Evolutionary conservation across 1,140 invertebrate species (phyloP), one percentile per base, ranked within the genome.

Genomic region (Trachelipus rathkii): DNA sequence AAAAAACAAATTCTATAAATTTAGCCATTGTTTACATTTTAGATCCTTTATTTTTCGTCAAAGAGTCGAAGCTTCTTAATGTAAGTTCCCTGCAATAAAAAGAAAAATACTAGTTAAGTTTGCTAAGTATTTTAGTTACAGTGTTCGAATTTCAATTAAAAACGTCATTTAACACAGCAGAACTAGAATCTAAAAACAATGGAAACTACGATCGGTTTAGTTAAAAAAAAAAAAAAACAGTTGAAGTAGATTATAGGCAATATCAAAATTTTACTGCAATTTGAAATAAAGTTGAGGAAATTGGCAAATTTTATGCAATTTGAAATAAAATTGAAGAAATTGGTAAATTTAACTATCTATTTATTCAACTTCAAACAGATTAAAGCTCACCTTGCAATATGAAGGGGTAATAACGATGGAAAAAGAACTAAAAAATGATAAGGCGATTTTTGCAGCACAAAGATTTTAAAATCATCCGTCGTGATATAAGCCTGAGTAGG

Each of bases 41-140:
- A 13, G 50, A 60, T 60, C 50, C 50, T 60, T 60, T 60, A 60
- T 60, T 60, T 60, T 60, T 60, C 11, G 50, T 60, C 11, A 60
- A 19, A 13, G 50, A 60, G 50, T 60, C 50, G 4, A 60, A 60
- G 19, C 11, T 60, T 8, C 19, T 60, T 60, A 19, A 60, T 15
- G 50, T 8, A 15, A 60, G 11, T 60, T 60, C 50, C 19, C 50
- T 60, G 50, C 11, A 60, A 60, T 4, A 15, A 19, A 60, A 19
- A 60, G n/a, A n/a, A n/a, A n/a, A n/a, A n/a, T n/a, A n/a, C n/a
- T n/a, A n/a, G n/a, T n/a, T n/a, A n/a, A n/a, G n/a, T n/a, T n/a
- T n/a, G n/a, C n/a, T n/a, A n/a, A 33, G 1, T 33, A 33, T 6
- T 33, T 33, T 33, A 33, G 6, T 33, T 33, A 1, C 6, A 33